Evolutionary conservation across 2,797 vertebrate genomes (phyloP), one percentile per base, ranked within the genome.

Genomic region (Echeneis naucrates): DNA sequence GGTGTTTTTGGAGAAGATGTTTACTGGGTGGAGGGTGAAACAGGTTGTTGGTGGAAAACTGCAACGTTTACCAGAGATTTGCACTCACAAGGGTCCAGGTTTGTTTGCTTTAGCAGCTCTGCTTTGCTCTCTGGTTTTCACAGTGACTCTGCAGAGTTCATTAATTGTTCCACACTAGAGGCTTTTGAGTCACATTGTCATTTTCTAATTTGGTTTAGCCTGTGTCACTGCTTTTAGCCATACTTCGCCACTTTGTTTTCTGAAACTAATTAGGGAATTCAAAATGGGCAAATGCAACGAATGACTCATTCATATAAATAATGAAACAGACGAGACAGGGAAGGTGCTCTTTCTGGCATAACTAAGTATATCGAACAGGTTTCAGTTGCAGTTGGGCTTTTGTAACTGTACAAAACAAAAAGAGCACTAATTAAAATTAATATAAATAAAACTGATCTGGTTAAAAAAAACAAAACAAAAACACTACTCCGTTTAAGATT

Each of bases 141-240:
- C 77, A 77, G 56, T 47, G 58, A 62, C 83, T 87, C 68, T 76
- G 66, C 82, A 81, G 78, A 85, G 75, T 89, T 89, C 85, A 88
- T 91, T 91, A 89, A 86, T 72, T 87, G 78, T 78, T 82, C 56
- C 82, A 73, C 82, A 85, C 77, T 78, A 83, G 77, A 85, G 77
- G 82, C 81, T 68, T 85, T 83, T 80, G 82, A 89, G 83, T 87
- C 78, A 78, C 65, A 7, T 71, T 84, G 84, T 86, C 83, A 84
- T 88, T 90, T 91, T 83, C 75, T 87, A 81, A 88, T 91, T 85
- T 82, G 80, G 61, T 87, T 82, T 80, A 57, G 75, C 56, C 71
- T 66, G 55, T 77, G 70, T 60, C 65, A 71, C 64, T 86, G 84
- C 82, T 88, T 87, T 88, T 77, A 88, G 76, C 72, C 68, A 84